Base-by-base conservation (phyloP, 2,888 invertebrate species). In the Chaetoderma sp. region DNA sequence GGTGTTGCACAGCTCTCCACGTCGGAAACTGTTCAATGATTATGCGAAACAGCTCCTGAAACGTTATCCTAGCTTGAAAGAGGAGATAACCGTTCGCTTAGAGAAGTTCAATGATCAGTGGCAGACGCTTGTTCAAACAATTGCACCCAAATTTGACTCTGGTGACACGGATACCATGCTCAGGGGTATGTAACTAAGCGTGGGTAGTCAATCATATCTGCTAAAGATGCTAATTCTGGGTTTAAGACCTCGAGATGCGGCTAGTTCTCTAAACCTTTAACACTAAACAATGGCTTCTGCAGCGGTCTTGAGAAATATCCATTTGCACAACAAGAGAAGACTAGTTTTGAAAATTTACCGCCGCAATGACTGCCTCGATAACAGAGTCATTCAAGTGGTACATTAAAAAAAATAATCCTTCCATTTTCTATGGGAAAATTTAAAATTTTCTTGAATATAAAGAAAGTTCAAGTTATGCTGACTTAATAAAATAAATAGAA, bases 61-160 rank as follows among this genome's bases (percentile, higher is more conserved):
- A 76, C 88, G 90, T 61, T 89, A 89, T 83, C 91, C 91, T 62
- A 88, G 89, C 75, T 87, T 90, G 74, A 89, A 89, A 77, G 91
- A 91, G 72, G 91, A 91, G 86, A 91, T 94, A 67, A 89, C 90
- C 58, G 91, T 92, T 90, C 89, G 92, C 72, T 90, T 93, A 73
- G 90, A 91, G 79, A 91, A 92, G 81, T 88, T 94, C 71, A 93
- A 92, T 83, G 90, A 90, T 65, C 93, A 93, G 86, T 94, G 94
- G 94, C 92, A 92, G 82, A 90, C 91, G 58, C 90, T 94, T 65
- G 91, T 92, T 72, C 89, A 91, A 78, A 90, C 91, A 76, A 90
- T 93, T 79, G 80, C 91, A 89, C 81, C 86, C 23, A 71, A 74
- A 30, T 73, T 79, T 42, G 75, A 90, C 67, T 65, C 78, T 59